phyloP scores from a whole-genome alignment of 2,888 invertebrate genomes.

The Rotaria socialis region DNA sequence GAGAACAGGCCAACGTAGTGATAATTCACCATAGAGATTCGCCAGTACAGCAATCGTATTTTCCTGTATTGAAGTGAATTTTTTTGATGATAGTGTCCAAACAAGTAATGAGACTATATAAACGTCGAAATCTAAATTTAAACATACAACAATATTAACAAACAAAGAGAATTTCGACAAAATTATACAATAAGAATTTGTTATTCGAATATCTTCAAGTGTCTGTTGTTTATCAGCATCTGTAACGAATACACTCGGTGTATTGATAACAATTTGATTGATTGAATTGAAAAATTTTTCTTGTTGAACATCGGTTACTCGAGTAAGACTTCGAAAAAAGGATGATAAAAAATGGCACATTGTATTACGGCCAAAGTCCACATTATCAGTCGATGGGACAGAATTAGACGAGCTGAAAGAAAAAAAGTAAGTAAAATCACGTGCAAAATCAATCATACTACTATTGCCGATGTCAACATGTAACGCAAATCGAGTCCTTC shows the following conservation, averaged over 20 bases:
- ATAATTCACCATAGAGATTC: constrained; percentile 10
- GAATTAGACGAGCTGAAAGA: neutral
- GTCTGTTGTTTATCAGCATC: constrained; percentile 8
- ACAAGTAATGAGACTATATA: constrained; percentile 5
- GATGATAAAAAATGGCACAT: constrained; percentile 32
- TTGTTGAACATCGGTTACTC: constrained; percentile 1
- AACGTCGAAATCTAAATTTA: neutral
- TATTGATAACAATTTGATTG: constrained; percentile 28
- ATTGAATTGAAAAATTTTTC: constrained; percentile 29
- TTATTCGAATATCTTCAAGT: neutral
- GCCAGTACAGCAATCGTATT: neutral
- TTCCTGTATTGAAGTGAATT: neutral
- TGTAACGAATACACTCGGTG: neutral
- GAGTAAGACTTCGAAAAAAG: neutral
- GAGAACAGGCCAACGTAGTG: neutral
- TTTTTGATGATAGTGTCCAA: constrained; percentile 11
- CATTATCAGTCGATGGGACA: neutral
- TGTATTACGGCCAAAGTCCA: neutral
- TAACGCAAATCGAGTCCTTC: no score
- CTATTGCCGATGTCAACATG: no score
- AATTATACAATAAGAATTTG: constrained; percentile 21
- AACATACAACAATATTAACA: neutral
- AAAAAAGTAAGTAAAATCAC: no score
- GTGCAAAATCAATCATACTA: no score
- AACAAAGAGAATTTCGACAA: neutral